phyloP scores from a whole-genome alignment of 2,113 vertebrate genomes.

The Brachyhypopomus gauderio region DNA sequence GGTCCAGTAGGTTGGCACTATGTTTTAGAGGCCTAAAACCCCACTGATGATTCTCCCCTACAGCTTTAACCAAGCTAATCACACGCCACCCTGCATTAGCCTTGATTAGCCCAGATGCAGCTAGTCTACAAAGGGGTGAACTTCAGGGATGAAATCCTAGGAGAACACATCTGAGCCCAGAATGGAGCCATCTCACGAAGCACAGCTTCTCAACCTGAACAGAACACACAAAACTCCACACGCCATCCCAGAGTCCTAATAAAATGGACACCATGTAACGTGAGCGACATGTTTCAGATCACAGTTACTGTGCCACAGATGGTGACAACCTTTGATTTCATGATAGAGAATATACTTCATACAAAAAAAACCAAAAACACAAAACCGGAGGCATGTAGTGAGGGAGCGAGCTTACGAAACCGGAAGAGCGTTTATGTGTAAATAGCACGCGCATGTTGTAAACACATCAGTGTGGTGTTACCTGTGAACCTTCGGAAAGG shows the following conservation, averaged over 20 bases:
- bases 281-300: too few relatives aligned
- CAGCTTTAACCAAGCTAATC: background rate
- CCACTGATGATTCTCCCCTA: background rate
- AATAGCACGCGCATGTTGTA: background rate
- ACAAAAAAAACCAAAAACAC: too few relatives aligned
- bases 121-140: background rate
- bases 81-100: slow-evolving; percentile 9
- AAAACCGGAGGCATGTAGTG: too few relatives aligned
- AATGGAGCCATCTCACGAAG: background rate
- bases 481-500: too few relatives aligned
- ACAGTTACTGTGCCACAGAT: too few relatives aligned
- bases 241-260: too few relatives aligned
- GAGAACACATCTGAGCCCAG: background rate
- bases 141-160: background rate
- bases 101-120: background rate
- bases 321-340: background rate
- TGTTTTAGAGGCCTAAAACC: slow-evolving; percentile 2
- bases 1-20: slow-evolving; percentile 11
- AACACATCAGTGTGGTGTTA: too few relatives aligned
- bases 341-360: background rate
- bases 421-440: background rate
- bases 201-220: background rate
- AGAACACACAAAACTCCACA: background rate
- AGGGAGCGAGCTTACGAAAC: background rate
- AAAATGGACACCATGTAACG: too few relatives aligned